phyloP scores from a whole-genome alignment of 2,797 vertebrate genomes.

The Peromyscus melanophrys region DNA sequence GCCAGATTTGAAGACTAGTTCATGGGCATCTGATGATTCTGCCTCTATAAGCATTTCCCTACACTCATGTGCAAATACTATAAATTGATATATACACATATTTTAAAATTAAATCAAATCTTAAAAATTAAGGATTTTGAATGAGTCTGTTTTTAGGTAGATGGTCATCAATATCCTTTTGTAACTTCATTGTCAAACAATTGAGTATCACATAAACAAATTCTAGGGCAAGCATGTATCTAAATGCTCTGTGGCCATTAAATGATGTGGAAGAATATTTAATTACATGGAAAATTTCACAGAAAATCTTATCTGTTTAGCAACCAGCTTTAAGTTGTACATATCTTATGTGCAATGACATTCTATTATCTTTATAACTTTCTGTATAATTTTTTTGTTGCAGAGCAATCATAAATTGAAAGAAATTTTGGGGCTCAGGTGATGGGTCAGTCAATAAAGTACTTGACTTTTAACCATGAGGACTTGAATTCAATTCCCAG shows the following conservation, averaged over 20 bases:
- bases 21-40: neutral
- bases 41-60: neutral
- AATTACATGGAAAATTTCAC: conserved; percentile 66
- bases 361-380: conserved; percentile 59
- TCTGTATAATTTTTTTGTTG: neutral
- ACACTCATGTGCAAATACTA: neutral
- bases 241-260: conserved; percentile 57
- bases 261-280: conserved; percentile 67
- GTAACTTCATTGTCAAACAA: neutral
- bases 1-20: neutral
- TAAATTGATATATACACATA: too few species aligned
- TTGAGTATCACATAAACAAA: conserved; percentile 55
- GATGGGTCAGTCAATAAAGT: neutral
- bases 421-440: neutral
- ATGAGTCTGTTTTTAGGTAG: neutral
- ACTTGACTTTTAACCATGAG: neutral
- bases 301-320: conserved; percentile 67
- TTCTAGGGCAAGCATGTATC: neutral
- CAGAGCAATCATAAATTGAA: neutral
- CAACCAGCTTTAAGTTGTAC: conserved; percentile 53
- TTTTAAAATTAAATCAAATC: neutral
- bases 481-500: neutral
- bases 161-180: neutral
- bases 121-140: neutral
- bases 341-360: conserved; percentile 63